Evolutionary conservation across 2,113 vertebrate genomes (phyloP), one percentile per base, ranked within the genome.

Genomic region (Eidolon helvum): DNA sequence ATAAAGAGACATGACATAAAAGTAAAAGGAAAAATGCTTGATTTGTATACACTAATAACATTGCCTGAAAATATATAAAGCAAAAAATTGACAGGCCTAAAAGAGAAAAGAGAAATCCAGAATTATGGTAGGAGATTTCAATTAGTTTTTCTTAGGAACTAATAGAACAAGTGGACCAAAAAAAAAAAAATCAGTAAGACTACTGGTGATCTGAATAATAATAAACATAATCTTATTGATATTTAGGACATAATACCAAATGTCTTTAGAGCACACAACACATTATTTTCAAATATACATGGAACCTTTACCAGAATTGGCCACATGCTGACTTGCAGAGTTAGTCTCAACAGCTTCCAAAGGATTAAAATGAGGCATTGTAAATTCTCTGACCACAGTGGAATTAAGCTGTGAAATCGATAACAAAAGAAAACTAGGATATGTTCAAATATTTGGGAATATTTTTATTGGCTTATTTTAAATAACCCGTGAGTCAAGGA

Each of bases 401-500:
- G 33, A 95, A 75, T 87, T 87, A 68, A 92, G n/a, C 61, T 69
- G 38, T 35, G 43, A 80, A 75, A 40, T 87, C 55, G 93, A 26
- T 53, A 80, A 72, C 7, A 45, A 61, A 43, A 40, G 28, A 61
- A 94, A 92, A 63, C 59, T 53, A 85, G 72, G 33, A 78, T 65
- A 74, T 92, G 61, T 65, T 65, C 30, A 77, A 55, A 57, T 61
- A 69, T 53, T 93, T 87, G 63, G 40, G 90, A 87, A 87, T 87
- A 74, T 71, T 90, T 97, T 93, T 82, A 92, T 71, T 83, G 89
- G 35, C 55, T 71, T 78, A 43, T 66, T 87, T 90, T 53, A 87
- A 83, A 87, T 82, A 90, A 94, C 38, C 65, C 40, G 10, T 24
- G 26, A 87, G 33, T 38, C 65, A 87, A 87, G 40, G 59, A 90